Evolutionary conservation across 2,113 vertebrate genomes (phyloP).

Genomic region (Puma concolor): DNA sequence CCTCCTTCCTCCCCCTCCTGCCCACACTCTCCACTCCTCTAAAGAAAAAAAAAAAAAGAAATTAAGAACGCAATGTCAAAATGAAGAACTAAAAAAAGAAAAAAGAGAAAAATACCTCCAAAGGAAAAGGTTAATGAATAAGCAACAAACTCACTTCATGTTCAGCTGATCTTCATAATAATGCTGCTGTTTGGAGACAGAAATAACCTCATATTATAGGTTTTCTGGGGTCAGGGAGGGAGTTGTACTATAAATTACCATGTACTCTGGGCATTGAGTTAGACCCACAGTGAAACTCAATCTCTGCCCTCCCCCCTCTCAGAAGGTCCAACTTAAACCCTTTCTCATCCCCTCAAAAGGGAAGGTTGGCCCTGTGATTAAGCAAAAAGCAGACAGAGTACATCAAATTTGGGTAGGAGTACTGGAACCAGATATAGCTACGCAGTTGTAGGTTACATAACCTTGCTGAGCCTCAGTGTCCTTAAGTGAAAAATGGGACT

Average conservation of each 20-base stretch:
- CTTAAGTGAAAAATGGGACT: neutral
- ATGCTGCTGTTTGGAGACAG: neutral
- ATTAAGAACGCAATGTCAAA: neutral
- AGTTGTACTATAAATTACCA: constrained; percentile 40
- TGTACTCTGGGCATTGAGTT: neutral
- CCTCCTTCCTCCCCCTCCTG: too few species aligned
- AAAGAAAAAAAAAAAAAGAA: too few species aligned
- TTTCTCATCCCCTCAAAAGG: neutral
- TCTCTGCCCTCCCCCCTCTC: constrained; percentile 13
- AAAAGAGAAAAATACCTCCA: neutral
- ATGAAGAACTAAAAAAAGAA: neutral
- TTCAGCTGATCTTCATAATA: constrained; percentile 36
- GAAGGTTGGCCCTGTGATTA: neutral
- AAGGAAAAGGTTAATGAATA: constrained; percentile 2
- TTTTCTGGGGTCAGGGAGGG: neutral
- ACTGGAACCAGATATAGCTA: neutral
- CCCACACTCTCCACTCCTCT: too few species aligned
- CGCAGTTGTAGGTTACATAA: neutral
- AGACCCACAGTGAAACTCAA: constrained; percentile 35
- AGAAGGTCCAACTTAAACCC: constrained; percentile 12
- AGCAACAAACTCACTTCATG: neutral
- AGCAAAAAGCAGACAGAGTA: neutral
- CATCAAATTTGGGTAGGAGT: neutral
- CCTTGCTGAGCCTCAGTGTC: neutral
- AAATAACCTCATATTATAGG: constrained; percentile 59